A percentile compares a stretch with the other conserved stretches of the same genome.
These are phyloP conservation scores for Rhagoletis pomonella DNA, from an alignment of 1,140 invertebrate genomes.

Conservation along the genomic window DNA sequence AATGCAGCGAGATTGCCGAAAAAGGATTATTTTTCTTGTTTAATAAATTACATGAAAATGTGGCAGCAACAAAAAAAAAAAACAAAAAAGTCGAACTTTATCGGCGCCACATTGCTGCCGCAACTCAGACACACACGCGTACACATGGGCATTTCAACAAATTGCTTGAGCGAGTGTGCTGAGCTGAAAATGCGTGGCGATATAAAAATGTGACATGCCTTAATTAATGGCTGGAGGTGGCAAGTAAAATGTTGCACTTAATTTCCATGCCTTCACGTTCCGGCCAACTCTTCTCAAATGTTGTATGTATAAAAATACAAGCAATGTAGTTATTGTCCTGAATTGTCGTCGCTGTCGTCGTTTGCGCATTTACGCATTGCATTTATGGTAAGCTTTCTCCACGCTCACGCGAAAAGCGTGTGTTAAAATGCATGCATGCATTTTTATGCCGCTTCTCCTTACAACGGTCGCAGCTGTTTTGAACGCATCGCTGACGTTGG, in stretches of 20 bases:
- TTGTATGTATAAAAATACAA: too few species aligned
- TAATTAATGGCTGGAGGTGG: constrained; percentile 73
- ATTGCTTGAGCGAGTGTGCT: not conserved
- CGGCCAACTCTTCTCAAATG: not conserved
- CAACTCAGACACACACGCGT: not conserved
- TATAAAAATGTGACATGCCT: constrained; percentile 64
- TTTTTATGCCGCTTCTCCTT: not conserved
- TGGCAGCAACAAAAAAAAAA: constrained; percentile 68
- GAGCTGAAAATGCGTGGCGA: not conserved
- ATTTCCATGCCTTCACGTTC: not conserved
- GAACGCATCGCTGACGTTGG: constrained; percentile 9
- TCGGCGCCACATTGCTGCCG: constrained; percentile 1
- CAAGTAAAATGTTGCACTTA: constrained; percentile 57
- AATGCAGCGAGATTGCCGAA: constrained; percentile 10
- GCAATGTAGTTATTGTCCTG: not conserved
- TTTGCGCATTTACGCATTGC: not conserved
- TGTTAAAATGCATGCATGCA: constrained; percentile 1
- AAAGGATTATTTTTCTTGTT: constrained; percentile 60
- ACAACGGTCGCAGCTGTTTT: constrained; percentile 34
- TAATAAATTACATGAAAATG: constrained; percentile 72
- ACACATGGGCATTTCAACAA: not conserved
- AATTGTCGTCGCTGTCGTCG: constrained; percentile 13
- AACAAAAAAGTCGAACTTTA: constrained; percentile 61
- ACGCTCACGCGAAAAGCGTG: not conserved
- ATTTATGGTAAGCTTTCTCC: constrained; percentile 23